Percentiles rank a stretch among this genome's conserved stretches.
These are phyloP conservation scores for Arbacia lixula DNA, from an alignment of 53 echinoderm and acorn worm genomes.

Conservation along the genomic window DNA sequence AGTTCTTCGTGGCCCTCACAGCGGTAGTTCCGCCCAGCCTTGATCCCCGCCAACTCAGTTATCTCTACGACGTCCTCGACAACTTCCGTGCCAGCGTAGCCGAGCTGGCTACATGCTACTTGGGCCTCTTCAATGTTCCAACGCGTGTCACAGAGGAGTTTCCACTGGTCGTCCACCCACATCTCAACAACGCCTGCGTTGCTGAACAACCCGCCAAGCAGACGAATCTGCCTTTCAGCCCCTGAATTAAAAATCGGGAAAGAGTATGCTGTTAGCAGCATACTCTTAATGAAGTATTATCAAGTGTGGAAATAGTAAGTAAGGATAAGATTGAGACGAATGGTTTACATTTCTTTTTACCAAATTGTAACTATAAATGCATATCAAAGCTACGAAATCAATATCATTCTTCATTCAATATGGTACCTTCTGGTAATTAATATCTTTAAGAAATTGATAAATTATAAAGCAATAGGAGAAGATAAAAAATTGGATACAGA, in stretches of 20 bases:
- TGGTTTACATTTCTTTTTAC: no score
- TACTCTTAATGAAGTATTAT: no score
- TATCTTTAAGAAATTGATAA: no score
- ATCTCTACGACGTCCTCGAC: not conserved
- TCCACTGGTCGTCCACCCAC: not conserved
- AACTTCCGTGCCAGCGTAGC: not conserved
- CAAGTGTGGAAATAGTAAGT: no score
- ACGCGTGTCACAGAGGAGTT: not conserved
- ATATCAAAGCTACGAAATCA: no score
- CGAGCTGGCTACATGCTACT: slow-evolving; percentile 38
- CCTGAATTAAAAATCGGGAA: not conserved
- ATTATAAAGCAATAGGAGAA: no score
- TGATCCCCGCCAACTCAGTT: not conserved
- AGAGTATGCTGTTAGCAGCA: no score
- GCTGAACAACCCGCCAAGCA: slow-evolving; percentile 7
- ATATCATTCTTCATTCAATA: no score
- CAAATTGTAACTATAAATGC: no score
- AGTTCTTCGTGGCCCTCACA: slow-evolving; percentile 7
- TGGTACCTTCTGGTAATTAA: no score
- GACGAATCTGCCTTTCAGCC: slow-evolving; percentile 10
- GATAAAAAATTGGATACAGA: no score
- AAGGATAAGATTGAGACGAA: no score
- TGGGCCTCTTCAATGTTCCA: slow-evolving; percentile 22
- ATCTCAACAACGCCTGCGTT: slow-evolving; percentile 15
- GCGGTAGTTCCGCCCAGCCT: not conserved